A percentile compares a stretch with the other conserved stretches of the same genome.
These are phyloP conservation scores for Sabatieria punctata DNA, from an alignment of 2,888 invertebrate species.

Conservation along the genomic window DNA sequence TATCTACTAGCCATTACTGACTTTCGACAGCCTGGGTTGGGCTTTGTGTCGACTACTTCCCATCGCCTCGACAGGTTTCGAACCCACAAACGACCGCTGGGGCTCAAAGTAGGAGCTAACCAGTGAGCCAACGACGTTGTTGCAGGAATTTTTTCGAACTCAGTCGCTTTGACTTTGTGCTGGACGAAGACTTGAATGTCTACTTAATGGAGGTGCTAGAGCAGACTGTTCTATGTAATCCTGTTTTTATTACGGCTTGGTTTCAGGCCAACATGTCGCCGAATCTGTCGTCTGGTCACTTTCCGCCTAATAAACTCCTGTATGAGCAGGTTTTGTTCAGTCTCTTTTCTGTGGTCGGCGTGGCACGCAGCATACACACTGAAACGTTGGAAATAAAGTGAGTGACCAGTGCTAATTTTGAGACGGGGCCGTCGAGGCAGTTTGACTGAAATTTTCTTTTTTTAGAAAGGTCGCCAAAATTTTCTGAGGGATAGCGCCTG, in stretches of 20 bases:
- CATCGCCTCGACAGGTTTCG: no score
- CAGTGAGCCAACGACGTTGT: no score
- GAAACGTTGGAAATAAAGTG: conserved; percentile 5
- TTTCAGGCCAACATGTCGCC: conserved; percentile 84
- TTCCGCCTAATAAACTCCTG: conserved; percentile 59
- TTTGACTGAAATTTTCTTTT: neutral
- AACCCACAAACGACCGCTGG: no score
- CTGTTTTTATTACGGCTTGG: conserved; percentile 1
- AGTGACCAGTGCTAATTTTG: no score
- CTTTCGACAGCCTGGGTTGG: no score
- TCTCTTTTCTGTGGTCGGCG: conserved; percentile 57
- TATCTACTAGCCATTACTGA: no score
- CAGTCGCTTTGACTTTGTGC: conserved; percentile 77
- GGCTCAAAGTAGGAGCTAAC: no score
- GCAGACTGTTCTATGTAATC: neutral
- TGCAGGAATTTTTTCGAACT: conserved; percentile 63
- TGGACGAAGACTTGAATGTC: conserved; percentile 68
- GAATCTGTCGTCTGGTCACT: conserved; percentile 81
- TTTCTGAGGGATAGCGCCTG: no score
- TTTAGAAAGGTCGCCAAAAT: no score
- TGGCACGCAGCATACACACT: conserved; percentile 32
- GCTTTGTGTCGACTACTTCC: no score
- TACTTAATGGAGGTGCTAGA: conserved; percentile 72
- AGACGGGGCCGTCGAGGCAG: no score
- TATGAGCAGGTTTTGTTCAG: conserved; percentile 84